Evolutionary conservation across 2,797 vertebrate species (phyloP), one percentile per base, ranked within the genome.

Genomic region (Paratrypauchen microcephalus): DNA sequence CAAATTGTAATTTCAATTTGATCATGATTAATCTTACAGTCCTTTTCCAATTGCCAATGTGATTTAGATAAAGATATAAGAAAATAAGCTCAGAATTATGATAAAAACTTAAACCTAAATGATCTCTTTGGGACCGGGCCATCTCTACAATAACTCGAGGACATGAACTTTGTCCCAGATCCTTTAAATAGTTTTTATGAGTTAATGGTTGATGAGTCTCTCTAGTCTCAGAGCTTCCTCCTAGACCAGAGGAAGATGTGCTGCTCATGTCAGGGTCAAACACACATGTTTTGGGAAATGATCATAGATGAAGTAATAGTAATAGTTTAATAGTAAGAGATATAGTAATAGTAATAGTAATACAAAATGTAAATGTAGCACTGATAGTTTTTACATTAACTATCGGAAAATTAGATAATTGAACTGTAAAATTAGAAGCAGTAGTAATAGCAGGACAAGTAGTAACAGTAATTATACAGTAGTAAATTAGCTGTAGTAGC

Each of bases 171-270:
- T 96, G 92, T 87, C 93, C 90, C 87, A 90, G 93, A 95, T 96
- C 91, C 94, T 95, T 97, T 95, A 96, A 97, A 97, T 97, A 97
- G 95, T 94, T 94, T 93, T 88, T 70, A 93, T 88, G 71, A 94
- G 92, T 94, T 94, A 95, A 93, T 90, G 68, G 91, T 85, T 95
- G 93, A 97, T 95, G 94, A 91, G 93, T 95, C 96, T 93, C 94
- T 82, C 86, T 95, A 94, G 96, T 91, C 89, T 88, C 77, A 91
- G 90, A 79, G 94, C 93, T 97, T 97, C 96, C 96, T 96, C 83
- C 70, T 90, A 94, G 93, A 95, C 95, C 94, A 96, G 91, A 71
- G 70, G 88, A 95, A 95, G 86, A 94, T 94, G 91, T 79, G 39
- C 15, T 79, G 82, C 82, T 65, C 84, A 87, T 92, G 91, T 91